phyloP scores from a whole-genome alignment of 2,888 invertebrate genomes.

The Griposia aprilina region DNA sequence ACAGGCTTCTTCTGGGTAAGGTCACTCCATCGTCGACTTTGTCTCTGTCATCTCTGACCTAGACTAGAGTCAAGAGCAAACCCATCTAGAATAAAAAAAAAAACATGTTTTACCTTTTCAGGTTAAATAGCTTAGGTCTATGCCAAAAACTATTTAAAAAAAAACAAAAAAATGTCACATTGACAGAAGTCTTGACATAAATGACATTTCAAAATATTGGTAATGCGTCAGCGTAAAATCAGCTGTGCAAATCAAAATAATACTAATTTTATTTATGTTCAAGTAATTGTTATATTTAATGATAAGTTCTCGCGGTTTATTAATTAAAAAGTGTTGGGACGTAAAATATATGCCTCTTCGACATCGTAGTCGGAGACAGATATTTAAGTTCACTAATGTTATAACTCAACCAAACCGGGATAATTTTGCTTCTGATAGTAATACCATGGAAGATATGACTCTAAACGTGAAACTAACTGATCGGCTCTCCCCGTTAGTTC shows the following conservation, averaged over 20 bases:
- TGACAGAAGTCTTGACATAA: background rate
- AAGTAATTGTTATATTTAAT: slow-evolving; percentile 21
- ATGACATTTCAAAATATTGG: slow-evolving; percentile 28
- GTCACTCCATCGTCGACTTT: no score
- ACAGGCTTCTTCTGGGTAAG: no score
- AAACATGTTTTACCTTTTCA: no score
- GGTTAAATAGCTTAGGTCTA: background rate
- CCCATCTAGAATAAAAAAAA: no score
- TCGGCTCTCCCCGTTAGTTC: slow-evolving; percentile 78
- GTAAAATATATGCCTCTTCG: slow-evolving; percentile 22
- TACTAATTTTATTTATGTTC: background rate
- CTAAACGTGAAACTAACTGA: slow-evolving; percentile 75
- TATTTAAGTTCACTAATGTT: slow-evolving; percentile 40
- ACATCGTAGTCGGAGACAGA: slow-evolving; percentile 65
- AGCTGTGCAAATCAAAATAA: slow-evolving; percentile 34
- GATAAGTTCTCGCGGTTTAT: slow-evolving; percentile 35
- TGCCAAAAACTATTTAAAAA: no score
- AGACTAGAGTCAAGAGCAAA: no score
- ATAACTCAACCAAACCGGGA: slow-evolving; percentile 42
- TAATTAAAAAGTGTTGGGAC: slow-evolving; percentile 19
- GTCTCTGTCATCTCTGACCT: no score
- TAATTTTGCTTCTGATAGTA: slow-evolving; percentile 24
- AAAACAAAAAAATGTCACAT: background rate
- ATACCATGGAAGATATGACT: slow-evolving; percentile 69
- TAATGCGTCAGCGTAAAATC: slow-evolving; percentile 8